Conservation (phyloP, 2,888 invertebrate species). For the Lutraria lutraria region DNA sequence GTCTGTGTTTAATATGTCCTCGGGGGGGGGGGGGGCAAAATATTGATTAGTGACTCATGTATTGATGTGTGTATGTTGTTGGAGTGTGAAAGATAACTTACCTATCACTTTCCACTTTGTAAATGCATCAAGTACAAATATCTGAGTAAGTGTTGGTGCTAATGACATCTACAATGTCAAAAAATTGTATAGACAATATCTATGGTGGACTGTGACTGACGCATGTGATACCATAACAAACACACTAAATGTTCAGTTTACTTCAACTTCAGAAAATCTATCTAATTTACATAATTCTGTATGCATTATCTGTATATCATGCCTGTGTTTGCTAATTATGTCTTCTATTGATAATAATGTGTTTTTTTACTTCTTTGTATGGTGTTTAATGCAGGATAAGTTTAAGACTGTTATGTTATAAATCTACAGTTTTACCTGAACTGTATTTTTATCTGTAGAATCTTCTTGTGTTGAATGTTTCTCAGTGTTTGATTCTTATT, state of each 20-base stretch:
- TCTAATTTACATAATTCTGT: neutral
- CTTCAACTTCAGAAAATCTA: neutral
- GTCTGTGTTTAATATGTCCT: no score
- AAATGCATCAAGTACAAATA: neutral
- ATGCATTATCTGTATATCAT: neutral
- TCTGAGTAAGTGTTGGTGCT: neutral
- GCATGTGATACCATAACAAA: neutral
- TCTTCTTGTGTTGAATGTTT: neutral
- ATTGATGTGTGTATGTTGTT: no score
- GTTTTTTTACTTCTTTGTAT: no score
- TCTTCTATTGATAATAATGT: no score
- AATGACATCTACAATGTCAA: conserved; percentile 10
- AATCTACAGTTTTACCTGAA: neutral
- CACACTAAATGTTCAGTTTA: neutral
- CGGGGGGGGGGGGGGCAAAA: no score
- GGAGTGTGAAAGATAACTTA: no score
- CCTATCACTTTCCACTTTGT: neutral
- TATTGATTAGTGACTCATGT: no score
- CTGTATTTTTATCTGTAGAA: neutral
- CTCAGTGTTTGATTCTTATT: neutral
- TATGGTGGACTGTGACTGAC: neutral
- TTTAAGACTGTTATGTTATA: neutral
- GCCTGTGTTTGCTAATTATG: no score
- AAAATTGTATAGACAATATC: neutral
- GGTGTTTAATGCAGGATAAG: neutral